These are phyloP conservation scores for Reticulitermes lucifugus DNA, from an alignment of 2,888 invertebrate genomes.

Conservation along the genomic window DNA sequence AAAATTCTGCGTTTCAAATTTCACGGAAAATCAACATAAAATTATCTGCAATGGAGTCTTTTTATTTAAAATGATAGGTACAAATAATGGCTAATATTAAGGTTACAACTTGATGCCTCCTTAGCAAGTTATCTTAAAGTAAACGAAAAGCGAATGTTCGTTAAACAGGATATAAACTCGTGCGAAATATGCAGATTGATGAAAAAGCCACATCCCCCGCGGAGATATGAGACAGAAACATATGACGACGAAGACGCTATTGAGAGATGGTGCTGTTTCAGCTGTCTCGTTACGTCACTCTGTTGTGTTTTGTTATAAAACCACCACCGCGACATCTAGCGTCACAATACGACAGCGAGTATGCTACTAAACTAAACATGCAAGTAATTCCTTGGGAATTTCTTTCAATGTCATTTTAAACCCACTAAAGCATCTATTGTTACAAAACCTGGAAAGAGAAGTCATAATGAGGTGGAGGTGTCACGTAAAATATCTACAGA, in stretches of 20 bases:
- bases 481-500: not conserved
- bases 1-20: too few relatives aligned
- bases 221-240: not conserved
- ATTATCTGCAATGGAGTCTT: too few relatives aligned
- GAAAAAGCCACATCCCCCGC: not conserved
- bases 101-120: too few relatives aligned
- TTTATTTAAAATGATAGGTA: too few relatives aligned
- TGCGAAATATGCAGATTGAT: not conserved
- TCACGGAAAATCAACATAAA: too few relatives aligned
- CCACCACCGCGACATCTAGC: not conserved
- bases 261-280: not conserved
- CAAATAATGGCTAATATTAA: too few relatives aligned
- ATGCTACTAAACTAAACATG: not conserved
- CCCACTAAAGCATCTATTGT: not conserved
- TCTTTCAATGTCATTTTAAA: not conserved
- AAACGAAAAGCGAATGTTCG: not conserved
- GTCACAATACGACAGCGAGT: not conserved
- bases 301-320: conserved; percentile 10
- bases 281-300: not conserved
- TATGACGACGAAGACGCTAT: not conserved
- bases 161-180: not conserved
- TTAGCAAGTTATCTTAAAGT: too few relatives aligned
- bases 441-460: not conserved
- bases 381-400: not conserved
- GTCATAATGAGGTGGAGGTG: not conserved